Base-by-base conservation (phyloP, 2,888 invertebrate species). In the Lasioglossum zephyrum region DNA sequence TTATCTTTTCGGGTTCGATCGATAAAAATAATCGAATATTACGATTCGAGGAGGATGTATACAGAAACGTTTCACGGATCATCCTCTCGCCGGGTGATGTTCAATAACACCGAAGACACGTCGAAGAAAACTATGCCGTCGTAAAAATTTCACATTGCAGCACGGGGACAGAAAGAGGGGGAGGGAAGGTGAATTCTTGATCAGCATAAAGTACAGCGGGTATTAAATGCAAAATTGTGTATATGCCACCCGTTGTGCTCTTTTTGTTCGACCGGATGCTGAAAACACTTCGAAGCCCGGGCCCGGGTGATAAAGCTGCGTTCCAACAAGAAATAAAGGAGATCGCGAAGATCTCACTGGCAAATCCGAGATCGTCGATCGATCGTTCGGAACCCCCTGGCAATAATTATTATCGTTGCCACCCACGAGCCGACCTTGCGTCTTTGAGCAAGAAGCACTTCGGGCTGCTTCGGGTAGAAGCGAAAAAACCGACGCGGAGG, bases 381-480 rank as follows among this genome's bases (percentile, higher is more conserved):
- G 85, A 85, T 87, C 85, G 87, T 73, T 79, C 82, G 72, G 69
- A 66, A 53, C 79, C 72, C 66, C 73, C 63, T 16, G 85, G 66
- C 81, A 87, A 88, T 85, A 87, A 87, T 88, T 88, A 88, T 88
- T 86, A 84, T 88, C 84, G 74, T 77, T 77, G 88, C 88, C 88
- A 88, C 88, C 88, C 88, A 88, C 88, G 86, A 76, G 72, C 31
- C 88, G 88, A 88, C 84, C 88, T 84, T 87, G 87, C 82, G 79
- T 13, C 84, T 78, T 82, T 80, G 87, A 73, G 79, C 53, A 63
- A 60, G 75, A 63, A 79, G 47, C 81, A 79, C 81, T 77, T 77
- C 80, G 77, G 49, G 69, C 57, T 66, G 16, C 16, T 44, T 69
- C 66, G 66, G 1, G 63, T 2, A 16, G 63, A 4, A 22, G 41